Conservation (phyloP, 2,797 vertebrate genomes). For the Pangasius djambal region DNA sequence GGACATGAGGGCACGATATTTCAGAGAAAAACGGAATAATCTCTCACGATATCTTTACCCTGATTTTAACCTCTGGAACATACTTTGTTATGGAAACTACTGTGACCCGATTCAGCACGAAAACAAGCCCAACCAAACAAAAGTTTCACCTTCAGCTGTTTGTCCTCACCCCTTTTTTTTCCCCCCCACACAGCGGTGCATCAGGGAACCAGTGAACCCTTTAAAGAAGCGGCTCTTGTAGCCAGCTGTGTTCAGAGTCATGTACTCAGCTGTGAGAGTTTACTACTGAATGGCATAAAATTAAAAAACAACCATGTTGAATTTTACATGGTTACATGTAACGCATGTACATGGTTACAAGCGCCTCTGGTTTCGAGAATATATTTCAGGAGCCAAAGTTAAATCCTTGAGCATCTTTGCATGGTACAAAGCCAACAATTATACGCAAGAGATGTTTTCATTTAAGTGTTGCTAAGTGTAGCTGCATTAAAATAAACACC, state of each 20-base stretch:
- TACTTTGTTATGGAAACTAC: constrained; percentile 7
- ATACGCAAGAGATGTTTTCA: background rate
- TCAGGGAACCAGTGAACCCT: background rate
- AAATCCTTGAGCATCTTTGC: background rate
- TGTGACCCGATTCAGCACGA: background rate
- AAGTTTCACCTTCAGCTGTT: constrained; percentile 6
- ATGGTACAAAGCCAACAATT: background rate
- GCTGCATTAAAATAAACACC: background rate
- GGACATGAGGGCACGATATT: background rate
- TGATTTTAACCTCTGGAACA: background rate
- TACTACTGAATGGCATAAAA: background rate
- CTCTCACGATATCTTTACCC: background rate
- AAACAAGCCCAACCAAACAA: background rate
- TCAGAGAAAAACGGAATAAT: background rate
- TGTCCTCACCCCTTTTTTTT: constrained; percentile 2
- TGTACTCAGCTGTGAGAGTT: background rate
- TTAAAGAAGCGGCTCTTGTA: background rate
- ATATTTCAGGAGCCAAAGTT: background rate
- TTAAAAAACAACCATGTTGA: background rate
- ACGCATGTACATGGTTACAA: background rate
- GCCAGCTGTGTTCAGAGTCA: background rate
- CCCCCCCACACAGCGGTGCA: background rate
- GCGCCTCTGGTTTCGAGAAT: background rate
- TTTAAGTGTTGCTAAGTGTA: background rate
- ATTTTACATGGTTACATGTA: background rate